Evolutionary conservation across 2,888 invertebrate species (phyloP).

Genomic region (Caenorhabditis imperialis): DNA sequence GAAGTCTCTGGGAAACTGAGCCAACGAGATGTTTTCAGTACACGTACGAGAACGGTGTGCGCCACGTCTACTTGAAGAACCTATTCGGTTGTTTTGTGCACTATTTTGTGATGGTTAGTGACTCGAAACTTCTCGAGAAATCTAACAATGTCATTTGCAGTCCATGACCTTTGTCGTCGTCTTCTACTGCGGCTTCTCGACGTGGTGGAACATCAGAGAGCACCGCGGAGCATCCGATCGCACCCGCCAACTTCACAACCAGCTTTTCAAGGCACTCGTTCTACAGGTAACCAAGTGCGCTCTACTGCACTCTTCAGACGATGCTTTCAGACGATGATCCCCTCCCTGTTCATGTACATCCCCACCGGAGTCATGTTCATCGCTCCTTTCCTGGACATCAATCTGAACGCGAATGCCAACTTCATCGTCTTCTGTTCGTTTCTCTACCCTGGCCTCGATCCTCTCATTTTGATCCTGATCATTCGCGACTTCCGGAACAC

Average conservation of each 20-base stretch:
- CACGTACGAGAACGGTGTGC: constrained; percentile 21
- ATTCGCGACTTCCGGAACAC: constrained; percentile 31
- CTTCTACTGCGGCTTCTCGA: constrained; percentile 39
- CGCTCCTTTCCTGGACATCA: constrained; percentile 44
- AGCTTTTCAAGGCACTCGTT: constrained; percentile 44
- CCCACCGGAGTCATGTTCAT: constrained; percentile 52
- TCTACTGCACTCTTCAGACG: too few relatives aligned
- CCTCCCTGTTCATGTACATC: constrained; percentile 54
- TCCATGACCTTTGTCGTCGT: constrained; percentile 34
- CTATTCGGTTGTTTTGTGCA: constrained; percentile 44
- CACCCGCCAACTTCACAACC: constrained; percentile 39
- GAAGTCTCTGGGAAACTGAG: too few relatives aligned
- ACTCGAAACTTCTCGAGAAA: background rate
- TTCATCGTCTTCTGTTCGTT: constrained; percentile 45
- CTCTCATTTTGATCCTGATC: constrained; percentile 36
- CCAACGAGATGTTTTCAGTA: constrained; percentile 14
- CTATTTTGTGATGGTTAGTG: constrained; percentile 38
- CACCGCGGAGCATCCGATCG: constrained; percentile 31
- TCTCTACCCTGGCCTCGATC: constrained; percentile 42
- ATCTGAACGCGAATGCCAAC: constrained; percentile 44
- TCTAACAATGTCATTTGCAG: too few relatives aligned
- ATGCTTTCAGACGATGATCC: constrained; percentile 47
- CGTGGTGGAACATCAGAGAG: constrained; percentile 23
- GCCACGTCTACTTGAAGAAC: constrained; percentile 30
- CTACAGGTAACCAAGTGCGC: constrained; percentile 21